Conservation (phyloP, 2,888 invertebrate genomes). For the Achlya flavicornis region DNA sequence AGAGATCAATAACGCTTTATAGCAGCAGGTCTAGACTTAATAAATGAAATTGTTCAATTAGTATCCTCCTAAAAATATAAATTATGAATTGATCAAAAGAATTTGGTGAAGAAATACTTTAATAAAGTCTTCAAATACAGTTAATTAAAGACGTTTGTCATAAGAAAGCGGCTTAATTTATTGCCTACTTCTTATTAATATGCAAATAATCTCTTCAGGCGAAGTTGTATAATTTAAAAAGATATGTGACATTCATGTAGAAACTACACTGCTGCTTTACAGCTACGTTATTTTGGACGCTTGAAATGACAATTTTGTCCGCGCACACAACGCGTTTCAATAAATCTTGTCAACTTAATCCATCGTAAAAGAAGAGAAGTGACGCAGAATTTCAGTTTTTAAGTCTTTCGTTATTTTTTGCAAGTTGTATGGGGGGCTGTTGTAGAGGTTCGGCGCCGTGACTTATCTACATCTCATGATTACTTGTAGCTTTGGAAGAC, state of each 20-base stretch:
- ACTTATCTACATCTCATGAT: conserved; percentile 60
- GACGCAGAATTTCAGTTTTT: conserved; percentile 44
- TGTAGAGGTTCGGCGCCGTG: conserved; percentile 49
- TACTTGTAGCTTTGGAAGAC: not conserved
- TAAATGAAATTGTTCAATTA: not conserved
- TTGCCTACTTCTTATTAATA: conserved; percentile 10
- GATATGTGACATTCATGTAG: not conserved
- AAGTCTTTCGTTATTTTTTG: conserved; percentile 33
- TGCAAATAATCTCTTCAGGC: conserved; percentile 6
- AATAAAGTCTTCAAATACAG: not conserved
- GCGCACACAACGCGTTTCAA: conserved; percentile 34
- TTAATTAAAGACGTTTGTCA: not conserved
- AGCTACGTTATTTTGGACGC: conserved; percentile 20
- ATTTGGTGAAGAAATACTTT: not conserved
- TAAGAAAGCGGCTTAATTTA: not conserved
- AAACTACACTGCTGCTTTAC: conserved; percentile 1
- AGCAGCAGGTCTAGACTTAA: not conserved
- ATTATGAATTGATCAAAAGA: not conserved
- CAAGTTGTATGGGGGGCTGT: conserved; percentile 31
- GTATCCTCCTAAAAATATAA: not conserved
- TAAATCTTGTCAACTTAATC: conserved; percentile 61
- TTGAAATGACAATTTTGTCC: conserved; percentile 35
- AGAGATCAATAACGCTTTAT: not conserved
- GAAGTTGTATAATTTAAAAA: not conserved
- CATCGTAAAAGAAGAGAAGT: conserved; percentile 37